Percentiles rank a stretch among this genome's conserved stretches.
These are phyloP conservation scores for Tridacna crocea DNA, from an alignment of 2,888 invertebrate genomes.

Conservation along the genomic window DNA sequence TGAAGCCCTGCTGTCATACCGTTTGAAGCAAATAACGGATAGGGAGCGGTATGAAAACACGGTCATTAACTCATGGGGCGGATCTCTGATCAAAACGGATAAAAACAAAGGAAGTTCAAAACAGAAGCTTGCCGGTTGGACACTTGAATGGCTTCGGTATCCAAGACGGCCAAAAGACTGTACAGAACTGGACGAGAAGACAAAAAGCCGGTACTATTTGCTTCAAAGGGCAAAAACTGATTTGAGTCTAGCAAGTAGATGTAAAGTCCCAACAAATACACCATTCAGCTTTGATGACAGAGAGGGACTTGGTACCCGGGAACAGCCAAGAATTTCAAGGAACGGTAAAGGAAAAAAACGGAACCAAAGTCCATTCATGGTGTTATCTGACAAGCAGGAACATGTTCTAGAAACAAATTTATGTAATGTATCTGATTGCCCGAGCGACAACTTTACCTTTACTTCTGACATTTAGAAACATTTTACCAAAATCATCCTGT, in stretches of 20 bases:
- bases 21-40: neutral
- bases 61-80: neutral
- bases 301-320: neutral
- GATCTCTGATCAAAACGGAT: neutral
- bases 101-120: neutral
- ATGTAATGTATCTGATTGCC: too few species aligned
- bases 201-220: neutral
- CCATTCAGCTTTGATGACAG: constrained; percentile 2
- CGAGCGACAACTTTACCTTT: too few species aligned
- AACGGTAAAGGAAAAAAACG: neutral
- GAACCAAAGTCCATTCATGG: neutral
- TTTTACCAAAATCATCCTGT: too few species aligned
- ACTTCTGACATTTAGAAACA: too few species aligned
- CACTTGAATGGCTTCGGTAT: constrained; percentile 31
- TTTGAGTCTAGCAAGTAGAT: neutral
- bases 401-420: too few species aligned
- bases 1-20: constrained; percentile 45
- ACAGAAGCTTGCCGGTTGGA: constrained; percentile 25
- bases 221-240: neutral
- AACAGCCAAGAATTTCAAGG: neutral
- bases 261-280: constrained; percentile 29
- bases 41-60: constrained; percentile 38
- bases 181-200: neutral
- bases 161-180: neutral
- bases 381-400: too few species aligned